phyloP scores from a whole-genome alignment of 2,888 invertebrate genomes.

The Ametastegia equiseti region DNA sequence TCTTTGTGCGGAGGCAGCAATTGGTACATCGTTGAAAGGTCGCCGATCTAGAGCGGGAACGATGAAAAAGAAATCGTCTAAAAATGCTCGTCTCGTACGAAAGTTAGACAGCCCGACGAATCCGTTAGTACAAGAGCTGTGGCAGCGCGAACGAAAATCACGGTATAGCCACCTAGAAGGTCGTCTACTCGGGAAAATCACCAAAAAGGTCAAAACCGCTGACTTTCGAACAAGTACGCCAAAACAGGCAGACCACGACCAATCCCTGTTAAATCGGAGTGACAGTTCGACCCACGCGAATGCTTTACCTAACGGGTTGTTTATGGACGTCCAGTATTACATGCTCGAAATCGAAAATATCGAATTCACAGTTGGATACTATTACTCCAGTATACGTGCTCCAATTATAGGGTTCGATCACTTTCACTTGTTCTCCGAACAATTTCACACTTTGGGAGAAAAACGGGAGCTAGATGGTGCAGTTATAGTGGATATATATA shows the following conservation, averaged over 20 bases:
- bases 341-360: neutral
- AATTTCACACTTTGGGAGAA: too few species aligned
- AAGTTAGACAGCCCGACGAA: too few species aligned
- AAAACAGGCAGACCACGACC: neutral
- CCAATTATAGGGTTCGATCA: too few species aligned
- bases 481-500: too few species aligned
- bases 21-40: neutral
- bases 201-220: neutral
- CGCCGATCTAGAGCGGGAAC: neutral
- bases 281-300: neutral
- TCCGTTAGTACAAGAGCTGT: too few species aligned
- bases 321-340: neutral
- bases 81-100: neutral
- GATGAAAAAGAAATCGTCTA: neutral
- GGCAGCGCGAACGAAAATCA: too few species aligned
- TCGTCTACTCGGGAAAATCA: neutral
- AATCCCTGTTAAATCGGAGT: neutral
- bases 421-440: too few species aligned
- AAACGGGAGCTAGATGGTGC: too few species aligned
- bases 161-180: too few species aligned
- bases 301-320: neutral
- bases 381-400: too few species aligned
- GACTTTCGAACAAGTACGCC: neutral
- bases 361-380: neutral
- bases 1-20: neutral